Percentiles rank a stretch among this genome's conserved stretches.
These are phyloP conservation scores for Lepidostoma basale DNA, from an alignment of 1,140 invertebrate species.

Conservation along the genomic window DNA sequence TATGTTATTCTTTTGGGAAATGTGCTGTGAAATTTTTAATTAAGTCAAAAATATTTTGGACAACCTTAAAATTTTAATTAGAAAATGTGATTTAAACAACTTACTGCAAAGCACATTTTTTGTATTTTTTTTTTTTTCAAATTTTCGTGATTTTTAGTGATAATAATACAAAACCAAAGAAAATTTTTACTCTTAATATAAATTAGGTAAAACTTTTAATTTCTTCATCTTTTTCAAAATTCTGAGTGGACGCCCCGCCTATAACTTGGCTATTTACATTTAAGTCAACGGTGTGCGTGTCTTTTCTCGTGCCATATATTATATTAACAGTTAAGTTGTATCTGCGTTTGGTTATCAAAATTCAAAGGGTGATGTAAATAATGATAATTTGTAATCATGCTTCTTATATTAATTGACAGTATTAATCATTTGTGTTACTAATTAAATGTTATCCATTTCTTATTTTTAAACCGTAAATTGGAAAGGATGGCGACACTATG, in stretches of 20 bases:
- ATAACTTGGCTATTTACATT: constrained; percentile 12
- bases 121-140: constrained; percentile 28
- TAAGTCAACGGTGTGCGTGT: constrained; percentile 1
- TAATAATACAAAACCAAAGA: constrained; percentile 44
- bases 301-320: constrained; percentile 38
- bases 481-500: too few species aligned
- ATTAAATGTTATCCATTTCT: background rate
- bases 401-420: background rate
- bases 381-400: background rate
- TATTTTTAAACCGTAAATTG: background rate
- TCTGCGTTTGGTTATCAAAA: constrained; percentile 12
- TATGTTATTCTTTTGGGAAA: constrained; percentile 27
- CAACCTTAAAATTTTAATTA: constrained; percentile 28
- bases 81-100: constrained; percentile 10
- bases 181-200: constrained; percentile 39
- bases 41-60: constrained; percentile 31
- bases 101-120: constrained; percentile 2
- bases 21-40: constrained; percentile 40
- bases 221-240: constrained; percentile 40
- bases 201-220: constrained; percentile 37
- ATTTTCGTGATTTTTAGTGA: constrained; percentile 45
- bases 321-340: constrained; percentile 16
- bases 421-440: background rate
- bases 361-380: constrained; percentile 6
- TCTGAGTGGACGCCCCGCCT: constrained; percentile 23